These are phyloP conservation scores for Anguilla obscura DNA, from an alignment of 2,797 vertebrate genomes.

Conservation along the genomic window DNA sequence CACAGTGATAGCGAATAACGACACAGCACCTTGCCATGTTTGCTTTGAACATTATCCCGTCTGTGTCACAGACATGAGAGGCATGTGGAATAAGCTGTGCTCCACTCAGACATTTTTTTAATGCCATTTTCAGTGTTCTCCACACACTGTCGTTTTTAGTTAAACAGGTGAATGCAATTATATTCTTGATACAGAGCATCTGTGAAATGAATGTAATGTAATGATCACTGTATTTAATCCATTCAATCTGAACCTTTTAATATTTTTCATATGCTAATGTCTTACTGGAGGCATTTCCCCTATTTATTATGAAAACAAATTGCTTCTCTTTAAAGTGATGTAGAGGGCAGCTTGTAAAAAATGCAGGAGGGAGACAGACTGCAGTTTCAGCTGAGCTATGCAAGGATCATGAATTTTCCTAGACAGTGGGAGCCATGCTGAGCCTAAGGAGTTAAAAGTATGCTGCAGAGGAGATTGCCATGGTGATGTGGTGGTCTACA, in stretches of 20 bases:
- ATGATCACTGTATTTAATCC: neutral
- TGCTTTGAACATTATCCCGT: neutral
- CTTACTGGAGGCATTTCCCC: neutral
- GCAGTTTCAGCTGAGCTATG: neutral
- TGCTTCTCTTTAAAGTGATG: neutral
- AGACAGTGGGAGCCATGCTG: neutral
- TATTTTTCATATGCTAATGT: neutral
- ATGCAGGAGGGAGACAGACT: neutral
- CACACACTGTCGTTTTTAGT: neutral
- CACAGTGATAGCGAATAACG: neutral
- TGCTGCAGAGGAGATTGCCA: slow-evolving; percentile 11
- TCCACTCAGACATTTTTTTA: neutral
- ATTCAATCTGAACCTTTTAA: neutral
- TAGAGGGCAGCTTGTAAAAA: neutral
- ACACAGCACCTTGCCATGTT: neutral
- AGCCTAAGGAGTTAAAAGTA: neutral
- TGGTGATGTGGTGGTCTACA: neutral
- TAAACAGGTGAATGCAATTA: neutral
- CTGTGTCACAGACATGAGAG: neutral
- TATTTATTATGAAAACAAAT: neutral
- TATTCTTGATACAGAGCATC: neutral
- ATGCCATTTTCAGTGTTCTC: neutral
- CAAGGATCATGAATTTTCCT: neutral
- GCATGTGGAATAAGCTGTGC: neutral
- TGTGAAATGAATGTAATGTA: neutral